Evolutionary conservation across 2,888 invertebrate species (phyloP), one percentile per base, ranked within the genome.

Genomic region (Andrena chrysosceles): DNA sequence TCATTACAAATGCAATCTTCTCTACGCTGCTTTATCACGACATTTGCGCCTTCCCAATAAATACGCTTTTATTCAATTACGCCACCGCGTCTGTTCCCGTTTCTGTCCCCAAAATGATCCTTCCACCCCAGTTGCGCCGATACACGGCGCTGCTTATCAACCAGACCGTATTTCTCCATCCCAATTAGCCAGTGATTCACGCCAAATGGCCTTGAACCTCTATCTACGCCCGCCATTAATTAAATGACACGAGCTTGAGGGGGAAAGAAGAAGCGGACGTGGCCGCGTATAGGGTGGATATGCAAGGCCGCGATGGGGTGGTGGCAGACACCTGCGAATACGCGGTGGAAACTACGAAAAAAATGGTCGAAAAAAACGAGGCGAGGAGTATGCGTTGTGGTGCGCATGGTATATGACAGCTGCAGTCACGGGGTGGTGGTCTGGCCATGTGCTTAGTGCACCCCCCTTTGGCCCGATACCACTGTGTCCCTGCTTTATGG

Each of bases 391-490:
- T 33, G 69, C 20, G 64, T 52, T 20, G 31, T 35, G 49, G 79
- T 56, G 77, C 76, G 71, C 69, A 63, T 72, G 77, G 78, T 81
- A 80, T 83, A 85, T 89, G 91, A 91, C 91, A 92, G 91, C 91
- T 92, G 91, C 89, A 90, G 92, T 91, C 90, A 91, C 91, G 92
- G 56, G 90, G 69, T 90, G 87, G 89, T 91, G 89, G 88, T 84
- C 84, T 84, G 85, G 77, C 89, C 91, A 91, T 91, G 91, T 91
- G 91, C 90, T 86, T 81, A 56, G 60, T 85, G 70, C 73, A 73
- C 84, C 76, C 63, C 77, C 62, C n/a, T 71, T 77, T 68, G 63
- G 48, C 60, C 60, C 68, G 70, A 74, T 52, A 59, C n/a, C 60
- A 20, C 20, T n/a, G 60, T 5, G n/a, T 16, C n/a, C 35, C 42